Conservation (phyloP, 1,140 invertebrate genomes). For the Nomia melanderi region DNA sequence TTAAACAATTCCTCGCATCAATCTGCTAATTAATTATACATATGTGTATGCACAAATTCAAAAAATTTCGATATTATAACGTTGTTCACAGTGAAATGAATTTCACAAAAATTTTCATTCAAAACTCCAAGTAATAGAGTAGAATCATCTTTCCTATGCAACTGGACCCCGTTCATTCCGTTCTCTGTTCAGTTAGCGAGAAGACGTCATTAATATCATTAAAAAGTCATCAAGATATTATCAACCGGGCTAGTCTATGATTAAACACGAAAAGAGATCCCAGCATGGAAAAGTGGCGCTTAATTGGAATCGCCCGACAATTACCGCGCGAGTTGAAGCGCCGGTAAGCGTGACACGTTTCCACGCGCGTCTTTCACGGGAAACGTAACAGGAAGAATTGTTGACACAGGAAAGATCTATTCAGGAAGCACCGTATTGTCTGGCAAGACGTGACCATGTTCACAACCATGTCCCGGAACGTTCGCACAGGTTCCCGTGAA, state of each 20-base stretch:
- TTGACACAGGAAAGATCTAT: slow-evolving; percentile 1
- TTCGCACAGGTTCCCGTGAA: slow-evolving; percentile 12
- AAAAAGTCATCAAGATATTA: not conserved
- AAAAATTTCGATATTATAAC: too few relatives aligned
- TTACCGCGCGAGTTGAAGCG: slow-evolving; percentile 6
- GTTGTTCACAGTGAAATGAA: too few relatives aligned
- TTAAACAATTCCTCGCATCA: too few relatives aligned
- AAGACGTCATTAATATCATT: too few relatives aligned
- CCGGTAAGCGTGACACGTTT: not conserved
- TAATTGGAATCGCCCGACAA: not conserved
- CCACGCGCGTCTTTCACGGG: slow-evolving; percentile 1
- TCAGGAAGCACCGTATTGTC: not conserved
- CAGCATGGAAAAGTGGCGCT: not conserved
- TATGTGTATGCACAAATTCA: too few relatives aligned
- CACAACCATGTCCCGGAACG: not conserved
- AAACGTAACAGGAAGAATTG: slow-evolving; percentile 28
- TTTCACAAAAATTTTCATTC: too few relatives aligned
- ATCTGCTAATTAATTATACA: too few relatives aligned
- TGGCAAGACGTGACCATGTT: slow-evolving; percentile 14
- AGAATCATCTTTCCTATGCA: not conserved
- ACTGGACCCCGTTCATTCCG: not conserved
- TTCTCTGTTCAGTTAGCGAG: not conserved
- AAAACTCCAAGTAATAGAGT: not conserved
- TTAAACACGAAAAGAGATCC: too few relatives aligned
- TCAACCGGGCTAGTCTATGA: not conserved